Base-by-base conservation (phyloP, 2,888 invertebrate genomes). In the Sesia bembeciformis region DNA sequence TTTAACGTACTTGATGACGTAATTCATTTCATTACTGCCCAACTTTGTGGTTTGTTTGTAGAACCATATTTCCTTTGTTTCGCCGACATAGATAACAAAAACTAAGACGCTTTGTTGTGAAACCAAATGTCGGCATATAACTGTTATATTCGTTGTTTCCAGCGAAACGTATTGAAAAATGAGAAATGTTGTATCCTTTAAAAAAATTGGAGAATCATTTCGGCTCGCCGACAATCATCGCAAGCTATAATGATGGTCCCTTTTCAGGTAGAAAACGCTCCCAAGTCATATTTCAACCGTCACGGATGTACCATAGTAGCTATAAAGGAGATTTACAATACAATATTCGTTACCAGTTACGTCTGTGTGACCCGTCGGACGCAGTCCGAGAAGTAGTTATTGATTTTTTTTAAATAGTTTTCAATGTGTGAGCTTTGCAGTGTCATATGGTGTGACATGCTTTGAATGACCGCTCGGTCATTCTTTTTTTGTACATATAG, bases 321-420 rank as follows among this genome's bases (percentile, higher is more conserved):
- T 76, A 84, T 87, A 84, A 87, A 86, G 78, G 76, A 82, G 83
- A 84, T 86, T 89, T 87, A 88, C 81, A 85, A 87, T 85, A 78
- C 76, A 74, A 72, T 79, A 88, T 88, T 83, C 76, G 78, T 81
- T 74, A 74, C 80, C 85, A 83, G 86, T 89, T 89, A 83, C 74
- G 75, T 78, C 76, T 74, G 76, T 80, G 76, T 80, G 82, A 82
- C 82, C 83, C 81, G 79, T 78, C 60, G 74, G 82, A 76, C 76
- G 76, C 67, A 76, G 81, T 81, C 80, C 78, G 74, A 73, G 62
- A 66, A 72, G 70, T 66, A 64, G 65, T 71, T 80, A 81, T 84
- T 78, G 82, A 76, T 85, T 83, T 83, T n/a, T 84, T 85, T 74
- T 54, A 50, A 54, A 74, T 70, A 70, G 63, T 72, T 75, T 74